A percentile compares a stretch with the other conserved stretches of the same genome.
These are phyloP conservation scores for Eulemur rubriventer DNA, from an alignment of 2,797 vertebrate species.

Conservation along the genomic window DNA sequence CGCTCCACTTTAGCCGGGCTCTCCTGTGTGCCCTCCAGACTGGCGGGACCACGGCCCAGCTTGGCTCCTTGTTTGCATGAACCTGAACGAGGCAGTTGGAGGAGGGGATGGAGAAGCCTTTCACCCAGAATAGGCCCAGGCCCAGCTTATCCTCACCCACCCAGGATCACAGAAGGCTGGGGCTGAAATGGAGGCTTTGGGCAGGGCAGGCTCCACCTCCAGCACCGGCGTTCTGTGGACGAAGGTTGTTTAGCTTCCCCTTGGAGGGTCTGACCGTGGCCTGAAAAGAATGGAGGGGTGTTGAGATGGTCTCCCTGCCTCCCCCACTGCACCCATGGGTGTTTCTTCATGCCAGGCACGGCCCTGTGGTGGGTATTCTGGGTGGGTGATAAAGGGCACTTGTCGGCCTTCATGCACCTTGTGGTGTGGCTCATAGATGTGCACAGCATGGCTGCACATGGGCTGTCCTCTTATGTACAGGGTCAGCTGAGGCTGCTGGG, in stretches of 20 bases:
- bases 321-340: no score
- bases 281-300: not conserved
- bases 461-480: not conserved
- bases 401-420: fast-evolving
- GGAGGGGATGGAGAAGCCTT: not conserved
- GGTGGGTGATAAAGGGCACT: not conserved
- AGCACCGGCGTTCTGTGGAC: fast-evolving
- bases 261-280: fast-evolving
- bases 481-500: not conserved
- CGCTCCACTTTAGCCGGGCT: not conserved
- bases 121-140: not conserved
- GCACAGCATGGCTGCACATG: not conserved
- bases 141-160: not conserved
- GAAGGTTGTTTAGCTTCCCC: not conserved
- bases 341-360: not conserved
- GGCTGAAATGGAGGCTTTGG: not conserved
- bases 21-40: fast-evolving
- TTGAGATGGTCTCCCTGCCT: not conserved
- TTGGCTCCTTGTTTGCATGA: not conserved
- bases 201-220: fast-evolving
- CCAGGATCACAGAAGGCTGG: not conserved
- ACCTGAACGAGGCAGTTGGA: not conserved
- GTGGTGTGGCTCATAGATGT: fast-evolving
- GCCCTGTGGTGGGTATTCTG: not conserved
- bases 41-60: fast-evolving